Conservation (phyloP, 1,140 invertebrate genomes). For the Phymorhynchus buccinoides region DNA sequence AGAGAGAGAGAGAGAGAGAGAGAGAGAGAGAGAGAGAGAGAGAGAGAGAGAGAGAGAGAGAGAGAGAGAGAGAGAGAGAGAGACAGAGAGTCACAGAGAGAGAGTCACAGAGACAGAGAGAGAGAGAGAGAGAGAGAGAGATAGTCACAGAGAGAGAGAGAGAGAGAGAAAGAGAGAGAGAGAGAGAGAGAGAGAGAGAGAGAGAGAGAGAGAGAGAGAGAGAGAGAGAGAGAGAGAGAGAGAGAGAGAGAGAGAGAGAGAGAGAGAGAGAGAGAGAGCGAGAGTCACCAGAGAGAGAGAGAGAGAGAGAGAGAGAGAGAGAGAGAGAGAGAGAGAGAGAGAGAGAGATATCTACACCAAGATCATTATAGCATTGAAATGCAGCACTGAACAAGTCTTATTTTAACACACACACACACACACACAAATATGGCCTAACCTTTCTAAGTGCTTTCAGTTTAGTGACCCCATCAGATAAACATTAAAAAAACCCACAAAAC, state of each 20-base stretch:
- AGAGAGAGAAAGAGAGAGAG: neutral
- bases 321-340: neutral
- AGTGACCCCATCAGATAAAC: no score
- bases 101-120: conserved; percentile 29
- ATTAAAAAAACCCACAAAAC: no score
- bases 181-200: neutral
- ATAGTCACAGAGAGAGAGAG: conserved; percentile 9
- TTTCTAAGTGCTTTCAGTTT: no score
- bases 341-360: neutral
- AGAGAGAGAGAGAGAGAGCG: neutral
- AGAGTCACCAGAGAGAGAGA: neutral
- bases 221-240: neutral
- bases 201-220: neutral
- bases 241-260: neutral
- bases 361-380: no score
- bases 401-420: no score
- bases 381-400: no score
- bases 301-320: neutral
- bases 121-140: conserved; percentile 22
- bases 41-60: neutral
- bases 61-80: conserved; percentile 4
- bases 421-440: no score
- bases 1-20: neutral
- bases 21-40: neutral
- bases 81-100: conserved; percentile 25